Evolutionary conservation across 2,888 invertebrate genomes (phyloP), one percentile per base, ranked within the genome.

Genomic region (Harpalus rufipes): DNA sequence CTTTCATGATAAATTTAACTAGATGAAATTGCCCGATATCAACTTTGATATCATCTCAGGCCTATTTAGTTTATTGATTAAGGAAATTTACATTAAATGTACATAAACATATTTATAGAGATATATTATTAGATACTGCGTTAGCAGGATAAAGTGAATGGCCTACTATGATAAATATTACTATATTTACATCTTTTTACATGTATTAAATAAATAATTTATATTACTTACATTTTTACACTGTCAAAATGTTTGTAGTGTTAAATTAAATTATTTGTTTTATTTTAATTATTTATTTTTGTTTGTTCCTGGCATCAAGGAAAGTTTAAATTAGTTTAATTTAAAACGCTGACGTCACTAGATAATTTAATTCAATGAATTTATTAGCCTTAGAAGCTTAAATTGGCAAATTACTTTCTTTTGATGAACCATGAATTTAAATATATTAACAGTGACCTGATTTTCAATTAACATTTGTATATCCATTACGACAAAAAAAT

Each of bases 1-100:
- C 72, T 74, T 74, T 74, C 72, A 74, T 44, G 41, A 74, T 74
- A 74, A 74, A 74, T 74, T 44, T 74, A 74, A 74, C 68, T 68
- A 14, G 32, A 39, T 68, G 68, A 39, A 18, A 32, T 68, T 68
- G 25, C 39, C 44, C 44, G 44, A 51, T 51, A 51, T 51, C 44
- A 51, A 51, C 1, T 12, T 12, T 12, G 44, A 51, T 51, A 51
- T 12, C 6, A 51, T 51, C 44, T 51, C 6, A 51, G 5, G 44
- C 44, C 44, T 51, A 51, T 51, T 51, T 51, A 51, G 44, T 51
- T 51, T 51, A 51, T 51, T 51, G 44, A 51, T 51, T 51, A 51
- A 51, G 12, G 44, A 51, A 51, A 51, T 51, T 51, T 51, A 51
- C 44, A 51, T 51, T 51, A 51, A 10, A 51, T 12, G 1, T 12